Conservation (phyloP, 2,113 vertebrate species). For the Noctilio leporinus region DNA sequence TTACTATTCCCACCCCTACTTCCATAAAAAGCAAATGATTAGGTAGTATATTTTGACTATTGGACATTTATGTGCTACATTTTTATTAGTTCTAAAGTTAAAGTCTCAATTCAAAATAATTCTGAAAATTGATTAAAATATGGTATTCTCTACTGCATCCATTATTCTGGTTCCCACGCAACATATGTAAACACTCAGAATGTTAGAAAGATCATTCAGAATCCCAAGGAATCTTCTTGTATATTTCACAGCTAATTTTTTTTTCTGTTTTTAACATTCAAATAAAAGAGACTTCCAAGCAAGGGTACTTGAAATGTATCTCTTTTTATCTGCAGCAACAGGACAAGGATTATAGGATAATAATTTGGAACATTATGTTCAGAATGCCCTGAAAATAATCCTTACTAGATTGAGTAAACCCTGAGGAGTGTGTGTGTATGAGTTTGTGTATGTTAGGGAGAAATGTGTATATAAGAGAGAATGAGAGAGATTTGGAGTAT, state of each 20-base stretch:
- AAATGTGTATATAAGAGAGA: background rate
- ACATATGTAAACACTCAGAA: background rate
- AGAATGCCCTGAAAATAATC: slow-evolving; percentile 41
- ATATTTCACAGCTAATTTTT: background rate
- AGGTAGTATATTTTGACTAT: slow-evolving; percentile 26
- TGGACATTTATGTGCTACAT: slow-evolving; percentile 11
- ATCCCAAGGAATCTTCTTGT: background rate
- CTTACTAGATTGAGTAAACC: slow-evolving; percentile 42
- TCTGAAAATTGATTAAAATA: slow-evolving; percentile 60
- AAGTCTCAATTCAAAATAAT: slow-evolving; percentile 1
- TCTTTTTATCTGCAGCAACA: background rate
- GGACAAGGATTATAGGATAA: background rate
- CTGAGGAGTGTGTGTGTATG: background rate
- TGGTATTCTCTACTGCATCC: slow-evolving; percentile 1
- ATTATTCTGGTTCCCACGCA: slow-evolving; percentile 37
- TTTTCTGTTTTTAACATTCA: slow-evolving; percentile 7
- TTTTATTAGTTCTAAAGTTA: slow-evolving; percentile 59
- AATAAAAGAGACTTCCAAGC: background rate
- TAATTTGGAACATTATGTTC: slow-evolving; percentile 37
- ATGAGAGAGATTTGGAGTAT: background rate
- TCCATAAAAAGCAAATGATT: slow-evolving; percentile 30
- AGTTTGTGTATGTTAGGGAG: background rate
- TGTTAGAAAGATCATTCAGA: background rate
- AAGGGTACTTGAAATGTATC: background rate
- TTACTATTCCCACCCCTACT: background rate